Conservation (phyloP, 1,140 invertebrate genomes). For the Nebria ingens region DNA sequence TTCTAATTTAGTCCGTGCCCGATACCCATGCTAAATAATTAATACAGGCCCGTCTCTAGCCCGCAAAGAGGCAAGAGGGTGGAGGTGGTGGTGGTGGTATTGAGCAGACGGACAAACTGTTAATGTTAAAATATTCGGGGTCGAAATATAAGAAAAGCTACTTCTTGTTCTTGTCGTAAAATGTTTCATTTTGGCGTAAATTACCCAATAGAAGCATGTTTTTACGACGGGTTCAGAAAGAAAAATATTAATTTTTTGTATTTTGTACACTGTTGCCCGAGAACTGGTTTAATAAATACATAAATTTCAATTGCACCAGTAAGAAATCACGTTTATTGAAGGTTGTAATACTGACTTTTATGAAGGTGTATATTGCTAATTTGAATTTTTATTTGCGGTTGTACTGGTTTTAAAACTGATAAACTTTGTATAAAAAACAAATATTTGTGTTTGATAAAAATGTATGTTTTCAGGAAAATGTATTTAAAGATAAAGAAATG, state of each 20-base stretch:
- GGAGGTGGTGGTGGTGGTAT: too few species aligned
- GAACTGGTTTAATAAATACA: background rate
- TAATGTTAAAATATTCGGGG: background rate
- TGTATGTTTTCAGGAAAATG: too few species aligned
- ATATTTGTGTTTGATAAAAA: too few species aligned
- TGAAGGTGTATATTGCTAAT: background rate
- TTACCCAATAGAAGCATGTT: too few species aligned
- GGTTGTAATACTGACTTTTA: background rate
- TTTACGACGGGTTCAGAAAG: too few species aligned
- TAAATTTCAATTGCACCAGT: background rate
- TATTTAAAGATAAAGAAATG: too few species aligned
- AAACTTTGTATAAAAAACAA: too few species aligned
- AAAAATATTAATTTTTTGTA: too few species aligned
- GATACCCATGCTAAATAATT: background rate
- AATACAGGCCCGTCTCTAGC: background rate
- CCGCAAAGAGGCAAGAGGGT: background rate
- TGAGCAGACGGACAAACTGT: too few species aligned
- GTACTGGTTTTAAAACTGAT: too few species aligned
- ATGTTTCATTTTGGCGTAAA: background rate
- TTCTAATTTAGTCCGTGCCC: background rate
- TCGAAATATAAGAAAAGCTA: background rate
- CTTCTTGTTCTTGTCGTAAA: background rate
- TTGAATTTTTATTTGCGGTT: too few species aligned
- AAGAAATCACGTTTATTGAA: background rate
- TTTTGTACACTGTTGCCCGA: too few species aligned